Percentiles rank a stretch among this genome's conserved stretches.
Evolutionary conservation across 30 jellyfish, hydroid and myxozoan species (phyloP).

Genomic region (Nemopilema nomurai): DNA sequence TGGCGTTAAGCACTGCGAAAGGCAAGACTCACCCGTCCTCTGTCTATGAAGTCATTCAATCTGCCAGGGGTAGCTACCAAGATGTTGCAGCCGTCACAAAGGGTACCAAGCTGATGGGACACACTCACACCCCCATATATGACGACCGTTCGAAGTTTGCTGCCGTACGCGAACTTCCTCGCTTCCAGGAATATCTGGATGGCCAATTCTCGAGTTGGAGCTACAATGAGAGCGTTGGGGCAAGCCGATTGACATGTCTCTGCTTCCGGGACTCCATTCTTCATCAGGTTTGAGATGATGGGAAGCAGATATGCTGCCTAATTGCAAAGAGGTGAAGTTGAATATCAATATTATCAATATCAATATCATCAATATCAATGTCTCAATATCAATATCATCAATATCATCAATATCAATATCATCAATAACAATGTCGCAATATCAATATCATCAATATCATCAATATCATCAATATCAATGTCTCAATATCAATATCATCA

Average conservation of each 20-base stretch:
- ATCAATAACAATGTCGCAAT: too few relatives aligned
- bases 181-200: slow-evolving; percentile 83
- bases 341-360: background rate
- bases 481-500: too few relatives aligned
- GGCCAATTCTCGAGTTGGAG: slow-evolving; percentile 95
- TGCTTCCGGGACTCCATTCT: slow-evolving; percentile 46
- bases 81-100: slow-evolving; percentile 78
- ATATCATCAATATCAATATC: too few relatives aligned
- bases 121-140: slow-evolving; percentile 94
- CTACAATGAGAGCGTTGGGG: slow-evolving; percentile 79
- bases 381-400: too few relatives aligned
- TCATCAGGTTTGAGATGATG: slow-evolving; percentile 42
- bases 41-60: slow-evolving; percentile 71
- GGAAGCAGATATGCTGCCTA: slow-evolving; percentile 97
- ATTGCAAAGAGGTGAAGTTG: background rate
- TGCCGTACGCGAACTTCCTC: slow-evolving; percentile 79
- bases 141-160: slow-evolving; percentile 76
- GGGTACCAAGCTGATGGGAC: slow-evolving; percentile 76
- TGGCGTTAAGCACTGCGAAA: background rate
- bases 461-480: too few relatives aligned
- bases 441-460: too few relatives aligned
- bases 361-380: too few relatives aligned
- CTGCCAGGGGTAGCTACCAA: slow-evolving; percentile 98
- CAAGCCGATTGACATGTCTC: slow-evolving; percentile 68
- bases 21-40: slow-evolving; percentile 73